A percentile compares a stretch with the other conserved stretches of the same genome.
These are phyloP conservation scores for Diloba caeruleocephala DNA, from an alignment of 2,888 invertebrate genomes.

Conservation along the genomic window DNA sequence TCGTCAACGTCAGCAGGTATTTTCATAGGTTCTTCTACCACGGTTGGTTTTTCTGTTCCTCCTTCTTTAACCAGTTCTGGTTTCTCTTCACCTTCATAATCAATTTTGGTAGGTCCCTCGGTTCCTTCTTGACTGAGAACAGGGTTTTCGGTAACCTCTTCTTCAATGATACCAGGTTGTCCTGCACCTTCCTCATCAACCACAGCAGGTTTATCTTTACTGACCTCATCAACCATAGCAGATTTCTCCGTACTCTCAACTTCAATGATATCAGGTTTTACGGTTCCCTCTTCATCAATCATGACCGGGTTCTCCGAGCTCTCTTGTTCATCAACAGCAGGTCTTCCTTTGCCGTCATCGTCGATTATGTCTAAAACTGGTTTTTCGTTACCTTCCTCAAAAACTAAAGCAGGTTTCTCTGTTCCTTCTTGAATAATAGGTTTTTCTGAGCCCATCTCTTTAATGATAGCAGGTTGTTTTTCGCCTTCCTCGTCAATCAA, in stretches of 20 bases:
- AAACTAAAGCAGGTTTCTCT: conserved; percentile 7
- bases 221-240: neutral
- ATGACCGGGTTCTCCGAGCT: neutral
- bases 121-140: conserved; percentile 1
- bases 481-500: neutral
- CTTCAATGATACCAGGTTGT: neutral
- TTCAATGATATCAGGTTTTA: conserved; percentile 11
- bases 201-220: neutral
- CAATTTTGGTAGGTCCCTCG: neutral
- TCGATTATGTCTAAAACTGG: neutral
- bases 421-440: conserved; percentile 9
- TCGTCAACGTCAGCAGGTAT: conserved; percentile 1
- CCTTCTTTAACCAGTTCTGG: conserved; percentile 1
- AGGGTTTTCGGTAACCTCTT: conserved; percentile 5
- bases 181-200: neutral
- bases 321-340: conserved; percentile 1
- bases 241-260: conserved; percentile 11
- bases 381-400: conserved; percentile 9
- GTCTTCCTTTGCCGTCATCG: conserved; percentile 5
- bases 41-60: conserved; percentile 7
- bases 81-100: neutral
- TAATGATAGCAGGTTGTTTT: conserved; percentile 3
- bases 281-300: conserved; percentile 4
- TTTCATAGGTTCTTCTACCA: conserved; percentile 11
- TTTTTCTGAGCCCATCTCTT: conserved; percentile 3